Evolutionary conservation across 2,797 vertebrate species (phyloP).

Genomic region (Nothura maculosa): DNA sequence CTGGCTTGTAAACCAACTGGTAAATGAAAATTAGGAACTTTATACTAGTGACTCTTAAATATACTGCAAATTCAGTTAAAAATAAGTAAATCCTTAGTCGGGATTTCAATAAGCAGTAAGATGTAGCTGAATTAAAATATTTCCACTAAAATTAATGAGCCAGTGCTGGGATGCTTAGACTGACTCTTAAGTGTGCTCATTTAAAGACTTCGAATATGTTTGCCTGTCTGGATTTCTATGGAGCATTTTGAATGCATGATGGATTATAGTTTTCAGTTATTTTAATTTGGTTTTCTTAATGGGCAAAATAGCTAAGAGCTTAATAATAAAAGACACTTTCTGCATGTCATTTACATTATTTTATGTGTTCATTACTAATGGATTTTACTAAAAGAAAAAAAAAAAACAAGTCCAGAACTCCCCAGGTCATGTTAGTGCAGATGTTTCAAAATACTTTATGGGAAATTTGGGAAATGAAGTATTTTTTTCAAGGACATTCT

Average conservation of each 20-base stretch:
- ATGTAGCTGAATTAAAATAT: constrained; percentile 34
- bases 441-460: background rate
- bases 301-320: constrained; percentile 58
- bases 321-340: constrained; percentile 46
- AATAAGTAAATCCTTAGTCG: constrained; percentile 37
- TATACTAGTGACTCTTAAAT: constrained; percentile 45
- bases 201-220: constrained; percentile 64
- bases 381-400: constrained; percentile 61
- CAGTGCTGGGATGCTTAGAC: constrained; percentile 56
- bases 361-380: constrained; percentile 54
- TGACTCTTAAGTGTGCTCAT: constrained; percentile 62
- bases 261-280: constrained; percentile 71
- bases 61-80: constrained; percentile 44
- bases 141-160: constrained; percentile 57
- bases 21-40: constrained; percentile 36
- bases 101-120: constrained; percentile 41
- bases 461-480: background rate
- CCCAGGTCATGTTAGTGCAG: constrained; percentile 45
- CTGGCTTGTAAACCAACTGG: constrained; percentile 23
- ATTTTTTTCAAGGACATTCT: background rate
- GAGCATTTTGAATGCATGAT: constrained; percentile 62
- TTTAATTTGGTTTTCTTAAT: constrained; percentile 68
- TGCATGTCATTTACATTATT: constrained; percentile 47
- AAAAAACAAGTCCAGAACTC: constrained; percentile 29
- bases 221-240: constrained; percentile 64